Evolutionary conservation across 2,113 vertebrate species (phyloP).

Genomic region (Phaethornis superciliosus): DNA sequence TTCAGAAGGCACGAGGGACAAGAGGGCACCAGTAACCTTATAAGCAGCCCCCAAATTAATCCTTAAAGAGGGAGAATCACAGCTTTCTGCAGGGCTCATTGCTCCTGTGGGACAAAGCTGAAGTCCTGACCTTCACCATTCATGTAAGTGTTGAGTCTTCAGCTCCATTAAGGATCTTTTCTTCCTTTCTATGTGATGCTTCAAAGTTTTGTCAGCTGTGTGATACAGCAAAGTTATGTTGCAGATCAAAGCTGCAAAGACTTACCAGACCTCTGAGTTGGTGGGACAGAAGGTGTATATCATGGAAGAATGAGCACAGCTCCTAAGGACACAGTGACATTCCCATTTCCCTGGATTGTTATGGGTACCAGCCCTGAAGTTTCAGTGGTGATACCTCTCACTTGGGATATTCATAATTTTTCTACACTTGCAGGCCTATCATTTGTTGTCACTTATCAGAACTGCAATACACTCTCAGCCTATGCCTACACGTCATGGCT

Average conservation of each 20-base stretch:
- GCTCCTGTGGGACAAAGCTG: fast-evolving
- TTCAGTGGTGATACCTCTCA: not conserved
- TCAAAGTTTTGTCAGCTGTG: not conserved
- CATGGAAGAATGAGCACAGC: not conserved
- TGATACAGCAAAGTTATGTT: too few species aligned
- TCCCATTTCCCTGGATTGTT: not conserved
- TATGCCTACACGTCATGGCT: not conserved
- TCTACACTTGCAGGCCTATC: not conserved
- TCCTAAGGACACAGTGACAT: not conserved
- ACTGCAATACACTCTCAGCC: not conserved
- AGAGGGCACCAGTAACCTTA: not conserved
- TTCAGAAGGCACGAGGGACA: not conserved
- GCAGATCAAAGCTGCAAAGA: not conserved
- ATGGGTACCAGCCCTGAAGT: not conserved
- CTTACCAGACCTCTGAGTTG: not conserved
- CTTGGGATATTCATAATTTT: not conserved
- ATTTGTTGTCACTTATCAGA: not conserved
- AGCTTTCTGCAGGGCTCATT: not conserved
- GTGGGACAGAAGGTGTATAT: not conserved
- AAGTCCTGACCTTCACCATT: not conserved
- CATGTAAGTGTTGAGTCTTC: fast-evolving
- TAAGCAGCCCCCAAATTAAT: not conserved
- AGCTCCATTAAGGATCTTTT: not conserved
- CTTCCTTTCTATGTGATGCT: not conserved
- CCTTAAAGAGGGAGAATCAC: not conserved